Conservation (phyloP, 2,797 vertebrate genomes). For the Spinibarbus caldwelli region DNA sequence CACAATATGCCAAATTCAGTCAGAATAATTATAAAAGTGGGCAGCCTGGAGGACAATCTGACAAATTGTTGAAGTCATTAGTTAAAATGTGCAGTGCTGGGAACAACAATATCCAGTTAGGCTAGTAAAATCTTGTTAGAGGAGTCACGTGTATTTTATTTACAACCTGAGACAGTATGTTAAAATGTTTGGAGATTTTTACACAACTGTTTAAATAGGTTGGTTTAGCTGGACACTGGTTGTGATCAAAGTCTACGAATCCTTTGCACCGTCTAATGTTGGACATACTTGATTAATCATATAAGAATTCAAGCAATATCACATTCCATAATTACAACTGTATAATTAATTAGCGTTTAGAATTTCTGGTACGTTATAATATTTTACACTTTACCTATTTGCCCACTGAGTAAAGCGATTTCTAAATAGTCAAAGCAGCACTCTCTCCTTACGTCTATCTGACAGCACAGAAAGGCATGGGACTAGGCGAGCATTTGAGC, state of each 20-base stretch:
- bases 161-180: background rate
- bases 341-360: background rate
- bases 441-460: background rate
- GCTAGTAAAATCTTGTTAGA: background rate
- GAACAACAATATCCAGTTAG: background rate
- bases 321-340: background rate
- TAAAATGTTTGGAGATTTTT: background rate
- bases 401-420: background rate
- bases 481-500: background rate
- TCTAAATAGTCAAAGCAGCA: background rate
- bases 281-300: constrained; percentile 16
- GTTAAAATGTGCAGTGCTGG: background rate
- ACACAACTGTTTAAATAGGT: background rate
- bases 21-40: background rate
- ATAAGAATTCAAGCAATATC: background rate
- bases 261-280: background rate
- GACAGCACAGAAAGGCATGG: background rate
- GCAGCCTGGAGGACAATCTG: background rate
- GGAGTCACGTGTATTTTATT: background rate
- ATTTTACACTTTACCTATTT: constrained; percentile 42
- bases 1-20: background rate
- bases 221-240: background rate
- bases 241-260: background rate
- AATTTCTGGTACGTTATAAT: background rate
- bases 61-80: background rate